Base-by-base conservation (phyloP, 2,113 vertebrate genomes). In the Neotoma lepida region DNA sequence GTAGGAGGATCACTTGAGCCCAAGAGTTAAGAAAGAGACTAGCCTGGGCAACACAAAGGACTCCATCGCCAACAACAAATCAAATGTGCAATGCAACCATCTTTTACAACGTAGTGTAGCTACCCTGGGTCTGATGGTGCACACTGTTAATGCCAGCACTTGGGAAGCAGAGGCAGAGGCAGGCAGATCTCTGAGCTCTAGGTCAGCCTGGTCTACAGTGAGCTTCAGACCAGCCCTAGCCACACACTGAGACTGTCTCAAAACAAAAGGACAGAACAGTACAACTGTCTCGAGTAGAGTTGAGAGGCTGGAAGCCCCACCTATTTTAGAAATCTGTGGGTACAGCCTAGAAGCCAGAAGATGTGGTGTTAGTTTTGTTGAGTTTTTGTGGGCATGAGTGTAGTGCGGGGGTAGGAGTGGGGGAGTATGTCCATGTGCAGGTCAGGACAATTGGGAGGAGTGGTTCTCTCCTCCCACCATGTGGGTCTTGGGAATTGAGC, bases 261-360 rank as follows among this genome's bases (percentile, higher is more conserved):
- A 63, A 61, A 44, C 54, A 80, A 56, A 84, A 71, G 30, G 56
- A 61, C 78, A 58, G 88, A 64, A 39, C 2, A 46, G 56, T 17
- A 7, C 87, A 63, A 5, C n/a, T 6, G 6, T 95, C 95, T 39
- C 78, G 24, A 93, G 74, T 78, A 1, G 44, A 24, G 49, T 22
- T 56, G 39, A 80, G 58, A 96, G 61, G 39, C 87, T 68, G 24
- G 39, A 93, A 94, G 61, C 24, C 63, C n/a, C 12, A 66, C 22
- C 20, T 66, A 28, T 66, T 88, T 84, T 71, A 91, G 95, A 93
- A 91, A 76, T 73, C 22, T 24, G 58, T 44, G 41, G 30, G 71
- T 54, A 28, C 49, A 66, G 12, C 63, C 63, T 44, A 70, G 80
- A 78, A 93, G 70, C 66, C 89, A 63, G 61, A 28, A 44, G 8